Evolutionary conservation across 1,140 invertebrate species (phyloP).

Genomic region (Belonocnema kinseyi): DNA sequence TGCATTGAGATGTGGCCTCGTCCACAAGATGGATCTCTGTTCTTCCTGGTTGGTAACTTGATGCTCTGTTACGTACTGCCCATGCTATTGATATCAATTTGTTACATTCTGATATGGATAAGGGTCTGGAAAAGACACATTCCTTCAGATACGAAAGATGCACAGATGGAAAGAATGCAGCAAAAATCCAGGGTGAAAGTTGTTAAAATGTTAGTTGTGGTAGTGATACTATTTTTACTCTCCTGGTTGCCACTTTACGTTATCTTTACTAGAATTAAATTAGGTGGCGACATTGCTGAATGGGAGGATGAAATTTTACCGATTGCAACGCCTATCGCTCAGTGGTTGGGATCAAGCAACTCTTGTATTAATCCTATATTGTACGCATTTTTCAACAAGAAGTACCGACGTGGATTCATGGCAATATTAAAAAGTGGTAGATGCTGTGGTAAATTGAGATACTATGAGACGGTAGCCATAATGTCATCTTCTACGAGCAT

Average conservation of each 20-base stretch:
- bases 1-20: slow-evolving; percentile 92
- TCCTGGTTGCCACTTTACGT: slow-evolving; percentile 97
- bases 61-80: slow-evolving; percentile 95
- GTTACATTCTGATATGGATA: slow-evolving; percentile 95
- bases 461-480: slow-evolving; percentile 88
- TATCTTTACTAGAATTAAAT: slow-evolving; percentile 91
- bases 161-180: slow-evolving; percentile 92
- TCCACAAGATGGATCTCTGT: slow-evolving; percentile 85
- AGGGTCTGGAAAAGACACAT: slow-evolving; percentile 92
- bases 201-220: slow-evolving; percentile 96
- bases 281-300: slow-evolving; percentile 82
- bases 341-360: slow-evolving; percentile 97
- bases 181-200: slow-evolving; percentile 96
- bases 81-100: slow-evolving; percentile 92
- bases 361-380: slow-evolving; percentile 98
- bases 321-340: slow-evolving; percentile 91
- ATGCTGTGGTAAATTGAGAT: slow-evolving; percentile 88
- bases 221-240: slow-evolving; percentile 91
- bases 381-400: slow-evolving; percentile 98
- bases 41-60: slow-evolving; percentile 93
- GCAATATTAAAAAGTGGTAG: slow-evolving; percentile 89
- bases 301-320: slow-evolving; percentile 88
- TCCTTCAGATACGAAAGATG: slow-evolving; percentile 92
- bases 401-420: slow-evolving; percentile 94
- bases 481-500: slow-evolving; percentile 89